These are phyloP conservation scores for Drosophila seguyi DNA, from an alignment of 1,140 invertebrate genomes.

Conservation along the genomic window DNA sequence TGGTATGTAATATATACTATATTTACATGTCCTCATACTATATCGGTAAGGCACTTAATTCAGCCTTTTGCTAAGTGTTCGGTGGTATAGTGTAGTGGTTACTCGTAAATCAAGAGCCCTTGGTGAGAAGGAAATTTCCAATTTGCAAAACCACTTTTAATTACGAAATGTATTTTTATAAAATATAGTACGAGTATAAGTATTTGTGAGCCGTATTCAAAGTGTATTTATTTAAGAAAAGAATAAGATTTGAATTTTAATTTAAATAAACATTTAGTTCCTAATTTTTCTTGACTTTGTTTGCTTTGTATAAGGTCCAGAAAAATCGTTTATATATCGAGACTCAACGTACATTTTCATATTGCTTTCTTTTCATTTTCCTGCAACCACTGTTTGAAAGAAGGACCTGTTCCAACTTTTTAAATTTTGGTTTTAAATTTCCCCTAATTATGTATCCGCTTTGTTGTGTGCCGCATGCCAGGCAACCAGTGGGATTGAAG, in stretches of 20 bases:
- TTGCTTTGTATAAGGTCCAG: neutral
- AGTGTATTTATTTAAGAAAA: neutral
- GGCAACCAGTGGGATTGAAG: constrained; percentile 46
- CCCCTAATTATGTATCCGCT: constrained; percentile 72
- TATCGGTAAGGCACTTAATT: constrained; percentile 24
- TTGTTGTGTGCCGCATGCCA: constrained; percentile 50
- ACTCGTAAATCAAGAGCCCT: constrained; percentile 23
- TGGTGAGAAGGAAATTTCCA: constrained; percentile 1
- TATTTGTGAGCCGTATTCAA: neutral
- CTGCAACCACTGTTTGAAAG: neutral
- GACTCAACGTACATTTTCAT: neutral
- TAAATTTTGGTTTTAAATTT: constrained; percentile 28
- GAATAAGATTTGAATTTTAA: too few species aligned
- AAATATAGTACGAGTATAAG: neutral
- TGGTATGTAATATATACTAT: neutral
- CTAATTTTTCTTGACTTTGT: neutral
- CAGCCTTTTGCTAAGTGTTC: constrained; percentile 7
- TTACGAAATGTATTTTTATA: constrained; percentile 13
- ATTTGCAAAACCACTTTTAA: constrained; percentile 13
- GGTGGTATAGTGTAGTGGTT: neutral
- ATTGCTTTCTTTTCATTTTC: neutral
- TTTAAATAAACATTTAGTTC: neutral
- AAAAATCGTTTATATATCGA: neutral
- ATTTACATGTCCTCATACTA: constrained; percentile 25
- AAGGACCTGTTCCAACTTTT: constrained; percentile 18